phyloP scores from a whole-genome alignment of 2,888 invertebrate genomes.

The Hypselothyrea guttata region DNA sequence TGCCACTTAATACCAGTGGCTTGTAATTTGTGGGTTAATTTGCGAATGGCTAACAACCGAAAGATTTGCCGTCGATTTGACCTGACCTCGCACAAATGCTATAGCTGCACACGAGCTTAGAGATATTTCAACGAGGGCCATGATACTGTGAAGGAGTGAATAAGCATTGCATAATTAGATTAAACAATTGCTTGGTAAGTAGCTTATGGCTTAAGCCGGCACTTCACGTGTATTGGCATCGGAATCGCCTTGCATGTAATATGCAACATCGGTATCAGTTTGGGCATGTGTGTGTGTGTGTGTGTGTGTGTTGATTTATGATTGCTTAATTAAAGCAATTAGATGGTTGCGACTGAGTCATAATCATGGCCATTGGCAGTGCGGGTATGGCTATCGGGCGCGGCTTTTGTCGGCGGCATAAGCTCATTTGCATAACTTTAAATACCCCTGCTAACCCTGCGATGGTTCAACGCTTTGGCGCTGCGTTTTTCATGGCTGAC shows the following conservation, averaged over 20 bases:
- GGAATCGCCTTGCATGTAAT: constrained; percentile 31
- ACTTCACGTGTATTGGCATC: constrained; percentile 12
- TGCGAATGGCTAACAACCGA: constrained; percentile 48
- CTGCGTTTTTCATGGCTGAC: constrained; percentile 41
- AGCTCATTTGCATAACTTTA: constrained; percentile 75
- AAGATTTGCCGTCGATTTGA: constrained; percentile 45
- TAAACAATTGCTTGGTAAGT: constrained; percentile 55
- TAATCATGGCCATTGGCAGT: constrained; percentile 44
- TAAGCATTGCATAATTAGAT: constrained; percentile 49
- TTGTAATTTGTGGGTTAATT: constrained; percentile 59
- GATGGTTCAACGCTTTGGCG: constrained; percentile 11
- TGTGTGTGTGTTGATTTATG: constrained; percentile 64
- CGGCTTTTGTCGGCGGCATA: constrained; percentile 59
- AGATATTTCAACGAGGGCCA: neutral
- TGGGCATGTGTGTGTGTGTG: neutral
- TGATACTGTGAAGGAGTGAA: constrained; percentile 7
- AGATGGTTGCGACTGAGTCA: constrained; percentile 39
- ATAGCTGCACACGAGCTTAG: neutral
- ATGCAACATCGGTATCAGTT: no score
- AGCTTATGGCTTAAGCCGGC: constrained; percentile 47
- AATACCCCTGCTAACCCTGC: constrained; percentile 5
- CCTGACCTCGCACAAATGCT: constrained; percentile 8
- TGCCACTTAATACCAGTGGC: constrained; percentile 21
- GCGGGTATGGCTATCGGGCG: constrained; percentile 15
- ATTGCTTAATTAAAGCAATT: constrained; percentile 75